Conservation (phyloP, 2,113 vertebrate species). For the Accipiter cooperii region DNA sequence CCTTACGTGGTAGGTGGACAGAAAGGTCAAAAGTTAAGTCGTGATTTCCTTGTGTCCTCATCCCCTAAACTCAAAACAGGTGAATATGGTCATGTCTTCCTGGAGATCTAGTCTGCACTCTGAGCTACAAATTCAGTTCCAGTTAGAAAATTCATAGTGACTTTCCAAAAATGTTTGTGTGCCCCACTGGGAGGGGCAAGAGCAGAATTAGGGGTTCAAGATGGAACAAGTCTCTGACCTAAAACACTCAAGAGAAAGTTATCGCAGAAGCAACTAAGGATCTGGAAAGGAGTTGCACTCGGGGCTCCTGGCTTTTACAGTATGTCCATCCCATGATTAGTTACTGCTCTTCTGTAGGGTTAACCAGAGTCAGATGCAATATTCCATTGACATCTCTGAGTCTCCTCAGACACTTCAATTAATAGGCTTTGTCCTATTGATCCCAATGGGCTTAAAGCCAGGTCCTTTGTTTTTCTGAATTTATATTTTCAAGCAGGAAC, state of each 20-base stretch:
- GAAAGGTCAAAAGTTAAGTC: background rate
- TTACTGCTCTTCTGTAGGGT: background rate
- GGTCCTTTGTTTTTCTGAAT: background rate
- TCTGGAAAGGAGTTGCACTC: background rate
- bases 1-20: background rate
- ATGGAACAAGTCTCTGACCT: background rate
- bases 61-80: background rate
- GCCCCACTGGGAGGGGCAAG: background rate
- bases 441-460: background rate
- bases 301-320: background rate
- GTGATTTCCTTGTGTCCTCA: background rate
- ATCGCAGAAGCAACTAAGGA: background rate
- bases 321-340: background rate
- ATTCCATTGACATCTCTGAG: background rate
- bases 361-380: background rate
- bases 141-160: background rate
- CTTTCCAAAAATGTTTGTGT: background rate
- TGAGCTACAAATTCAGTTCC: background rate
- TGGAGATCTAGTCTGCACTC: background rate
- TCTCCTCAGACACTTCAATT: background rate
- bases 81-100: background rate
- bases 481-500: background rate
- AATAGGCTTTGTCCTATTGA: background rate
- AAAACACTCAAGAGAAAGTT: background rate
- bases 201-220: background rate